These are phyloP conservation scores for Tholera decimalis DNA, from an alignment of 2,888 invertebrate species.

Conservation along the genomic window DNA sequence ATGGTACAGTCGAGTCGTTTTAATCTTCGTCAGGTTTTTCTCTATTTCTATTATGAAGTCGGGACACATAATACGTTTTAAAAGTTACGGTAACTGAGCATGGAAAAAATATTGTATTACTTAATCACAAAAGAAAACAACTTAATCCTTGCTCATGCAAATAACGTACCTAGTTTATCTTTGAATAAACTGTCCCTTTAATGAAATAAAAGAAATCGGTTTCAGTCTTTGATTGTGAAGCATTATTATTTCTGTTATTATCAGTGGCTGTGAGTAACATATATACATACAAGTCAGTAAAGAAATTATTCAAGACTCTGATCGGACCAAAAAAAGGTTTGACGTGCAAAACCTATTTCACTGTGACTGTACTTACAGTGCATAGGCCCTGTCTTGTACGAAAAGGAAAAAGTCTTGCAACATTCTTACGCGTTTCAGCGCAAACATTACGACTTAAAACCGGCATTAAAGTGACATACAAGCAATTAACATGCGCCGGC, in stretches of 20 bases:
- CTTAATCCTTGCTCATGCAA: background rate
- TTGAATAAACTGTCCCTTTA: background rate
- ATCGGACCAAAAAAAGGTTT: background rate
- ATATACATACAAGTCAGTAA: no score
- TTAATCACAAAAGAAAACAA: background rate
- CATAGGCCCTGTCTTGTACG: constrained; percentile 34
- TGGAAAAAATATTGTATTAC: background rate
- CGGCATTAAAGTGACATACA: constrained; percentile 64
- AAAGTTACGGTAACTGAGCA: background rate
- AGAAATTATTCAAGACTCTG: background rate
- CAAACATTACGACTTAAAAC: constrained; percentile 65
- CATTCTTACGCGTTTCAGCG: constrained; percentile 57
- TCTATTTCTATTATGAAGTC: background rate
- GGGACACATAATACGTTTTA: background rate
- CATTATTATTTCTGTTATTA: no score
- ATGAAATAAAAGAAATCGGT: no score
- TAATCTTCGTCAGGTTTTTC: constrained; percentile 3
- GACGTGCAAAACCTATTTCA: background rate
- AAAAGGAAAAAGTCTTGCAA: constrained; percentile 43
- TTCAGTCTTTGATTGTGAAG: no score
- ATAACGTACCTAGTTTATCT: no score
- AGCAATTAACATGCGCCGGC: constrained; percentile 64
- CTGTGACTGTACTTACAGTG: constrained; percentile 7
- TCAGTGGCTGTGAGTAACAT: no score
- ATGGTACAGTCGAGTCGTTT: constrained; percentile 17